Evolutionary conservation across 2,888 invertebrate species (phyloP), one percentile per base, ranked within the genome.

Genomic region (Danaus chrysippus): DNA sequence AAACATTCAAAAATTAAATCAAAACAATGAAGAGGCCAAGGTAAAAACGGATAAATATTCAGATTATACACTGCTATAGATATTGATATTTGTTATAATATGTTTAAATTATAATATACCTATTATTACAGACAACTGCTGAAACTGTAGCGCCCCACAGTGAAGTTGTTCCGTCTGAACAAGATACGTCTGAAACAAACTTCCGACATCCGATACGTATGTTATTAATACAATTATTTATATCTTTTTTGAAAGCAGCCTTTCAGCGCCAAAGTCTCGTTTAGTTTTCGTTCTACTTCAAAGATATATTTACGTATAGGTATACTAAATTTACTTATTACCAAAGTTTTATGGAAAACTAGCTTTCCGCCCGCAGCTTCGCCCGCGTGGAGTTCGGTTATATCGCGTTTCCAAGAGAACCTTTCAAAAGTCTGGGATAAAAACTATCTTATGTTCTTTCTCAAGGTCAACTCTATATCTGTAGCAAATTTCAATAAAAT

Each of bases 1-100:
- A 73, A 87, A 92, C 73, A 91, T 92, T 77, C 87, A 88, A 65
- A 85, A 87, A 73, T 73, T 88, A 49, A 85, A 82, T 69, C 76
- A 82, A 64, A 81, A 83, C 68, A 82, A 78, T 67, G 65, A 72
- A 58, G 71, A 65, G 55, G 65, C 64, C 41, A 65, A 63, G 64
- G 42, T 61, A 58, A 64, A 65, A 58, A 5, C 46, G 63, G 54
- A 42, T 52, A 43, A n/a, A 61, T 34, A 49, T 13, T 46, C 10
- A 10, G 1, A 2, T 43, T 49, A 42, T 10, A 12, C 17, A 1
- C 10, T 46, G 3, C 1, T 23, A 43, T 9, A 41, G 12, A 41
- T 41, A 2, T 42, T 54, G 17, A 44, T 1, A 56, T n/a, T 13
- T 49, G 12, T 11, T 0, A 8, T 2, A 42, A 42, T 46, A 49